Percentiles rank a stretch among this genome's conserved stretches.
Evolutionary conservation across 2,888 invertebrate genomes (phyloP).

Genomic region (Orthonychiurus folsomi): DNA sequence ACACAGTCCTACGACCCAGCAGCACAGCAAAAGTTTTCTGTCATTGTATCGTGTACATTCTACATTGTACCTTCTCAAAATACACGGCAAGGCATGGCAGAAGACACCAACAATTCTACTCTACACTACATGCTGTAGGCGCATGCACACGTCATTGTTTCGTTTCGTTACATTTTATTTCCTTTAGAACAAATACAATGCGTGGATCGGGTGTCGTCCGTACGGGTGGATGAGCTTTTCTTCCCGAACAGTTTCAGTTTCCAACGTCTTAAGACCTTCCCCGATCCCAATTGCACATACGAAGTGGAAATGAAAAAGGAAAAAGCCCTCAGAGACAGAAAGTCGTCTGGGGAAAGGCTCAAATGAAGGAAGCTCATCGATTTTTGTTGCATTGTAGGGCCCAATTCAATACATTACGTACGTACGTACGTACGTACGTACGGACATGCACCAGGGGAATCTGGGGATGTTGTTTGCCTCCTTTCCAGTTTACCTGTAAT

Average conservation of each 20-base stretch:
- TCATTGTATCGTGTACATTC: neutral
- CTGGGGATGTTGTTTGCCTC: no score
- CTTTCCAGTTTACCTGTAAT: neutral
- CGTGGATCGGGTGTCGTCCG: neutral
- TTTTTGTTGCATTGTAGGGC: neutral
- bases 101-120: no score
- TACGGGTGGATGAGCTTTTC: neutral
- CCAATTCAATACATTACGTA: no score
- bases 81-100: no score
- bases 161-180: neutral
- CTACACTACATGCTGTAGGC: no score
- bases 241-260: neutral
- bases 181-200: neutral
- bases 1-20: no score
- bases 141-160: no score
- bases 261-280: no score
- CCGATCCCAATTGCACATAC: no score
- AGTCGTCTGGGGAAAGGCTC: neutral
- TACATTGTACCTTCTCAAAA: neutral
- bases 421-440: no score
- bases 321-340: neutral
- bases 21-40: neutral
- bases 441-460: no score
- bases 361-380: neutral
- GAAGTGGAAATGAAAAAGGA: neutral